Percentiles rank a stretch among this genome's conserved stretches.
phyloP scores from a whole-genome alignment of 2,797 vertebrate genomes.

The Tragelaphus oryx region DNA sequence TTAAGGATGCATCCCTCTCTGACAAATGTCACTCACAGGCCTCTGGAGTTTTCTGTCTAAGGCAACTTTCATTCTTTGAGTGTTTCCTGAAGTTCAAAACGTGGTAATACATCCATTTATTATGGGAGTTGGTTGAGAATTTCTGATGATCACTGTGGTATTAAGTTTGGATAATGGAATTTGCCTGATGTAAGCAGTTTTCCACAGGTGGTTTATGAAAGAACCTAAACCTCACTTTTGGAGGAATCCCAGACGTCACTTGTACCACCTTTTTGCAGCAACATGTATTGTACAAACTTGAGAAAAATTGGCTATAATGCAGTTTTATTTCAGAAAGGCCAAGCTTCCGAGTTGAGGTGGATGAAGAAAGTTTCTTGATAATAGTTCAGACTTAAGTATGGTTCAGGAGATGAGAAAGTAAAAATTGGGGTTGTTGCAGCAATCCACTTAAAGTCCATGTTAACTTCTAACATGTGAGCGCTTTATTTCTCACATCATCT shows the following conservation, averaged over 20 bases:
- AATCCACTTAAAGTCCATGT: neutral
- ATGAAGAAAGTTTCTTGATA: slow-evolving; percentile 40
- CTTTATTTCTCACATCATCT: neutral
- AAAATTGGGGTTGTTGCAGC: slow-evolving; percentile 1
- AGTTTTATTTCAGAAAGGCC: slow-evolving; percentile 54
- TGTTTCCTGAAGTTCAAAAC: neutral
- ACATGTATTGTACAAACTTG: neutral
- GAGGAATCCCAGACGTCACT: slow-evolving; percentile 25
- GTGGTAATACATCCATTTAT: neutral
- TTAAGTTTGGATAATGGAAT: slow-evolving; percentile 37
- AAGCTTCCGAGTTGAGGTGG: slow-evolving; percentile 40
- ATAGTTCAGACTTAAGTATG: neutral
- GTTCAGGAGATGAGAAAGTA: slow-evolving; percentile 42
- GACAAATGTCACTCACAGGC: neutral
- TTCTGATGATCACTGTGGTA: slow-evolving; percentile 3
- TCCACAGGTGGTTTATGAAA: slow-evolving; percentile 30
- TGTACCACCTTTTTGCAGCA: slow-evolving; percentile 22
- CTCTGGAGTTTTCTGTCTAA: neutral
- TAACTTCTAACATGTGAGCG: neutral
- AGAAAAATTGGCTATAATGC: neutral
- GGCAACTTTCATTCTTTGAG: neutral
- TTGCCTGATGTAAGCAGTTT: slow-evolving; percentile 38
- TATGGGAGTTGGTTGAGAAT: slow-evolving; percentile 4
- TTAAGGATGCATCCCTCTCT: neutral
- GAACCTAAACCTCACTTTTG: neutral